phyloP scores from a whole-genome alignment of 2,888 invertebrate genomes.

The Apotomis turbidana region DNA sequence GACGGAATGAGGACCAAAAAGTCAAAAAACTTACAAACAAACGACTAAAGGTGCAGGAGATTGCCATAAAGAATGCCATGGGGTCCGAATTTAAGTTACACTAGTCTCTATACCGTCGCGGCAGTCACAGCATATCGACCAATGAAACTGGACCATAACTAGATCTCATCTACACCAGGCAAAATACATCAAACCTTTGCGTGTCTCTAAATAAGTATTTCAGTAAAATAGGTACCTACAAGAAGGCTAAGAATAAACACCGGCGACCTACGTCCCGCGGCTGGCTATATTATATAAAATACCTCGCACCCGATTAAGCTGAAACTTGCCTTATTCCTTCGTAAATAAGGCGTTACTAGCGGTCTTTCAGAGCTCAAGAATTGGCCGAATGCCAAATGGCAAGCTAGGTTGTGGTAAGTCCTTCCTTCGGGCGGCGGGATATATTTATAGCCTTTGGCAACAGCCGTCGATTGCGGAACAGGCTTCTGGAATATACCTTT shows the following conservation, averaged over 20 bases:
- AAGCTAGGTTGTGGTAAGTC: constrained; percentile 40
- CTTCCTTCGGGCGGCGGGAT: constrained; percentile 33
- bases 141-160: too few relatives aligned
- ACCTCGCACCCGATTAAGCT: constrained; percentile 13
- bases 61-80: too few relatives aligned
- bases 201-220: constrained; percentile 7
- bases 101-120: too few relatives aligned
- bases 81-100: too few relatives aligned
- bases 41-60: too few relatives aligned
- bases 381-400: constrained; percentile 37
- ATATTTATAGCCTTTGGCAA: constrained; percentile 39
- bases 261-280: constrained; percentile 27
- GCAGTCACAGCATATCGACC: too few relatives aligned
- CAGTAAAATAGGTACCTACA: constrained; percentile 13
- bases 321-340: constrained; percentile 22
- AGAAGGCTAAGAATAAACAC: constrained; percentile 29
- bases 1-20: too few relatives aligned
- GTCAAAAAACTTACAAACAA: too few relatives aligned
- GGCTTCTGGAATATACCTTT: constrained; percentile 19
- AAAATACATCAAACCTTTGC: neutral
- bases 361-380: neutral
- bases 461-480: constrained; percentile 30
- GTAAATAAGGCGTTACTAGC: constrained; percentile 26
- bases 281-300: constrained; percentile 27
- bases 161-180: neutral